Conservation (phyloP, 2,113 vertebrate species). For the Oreochromis aureus region DNA sequence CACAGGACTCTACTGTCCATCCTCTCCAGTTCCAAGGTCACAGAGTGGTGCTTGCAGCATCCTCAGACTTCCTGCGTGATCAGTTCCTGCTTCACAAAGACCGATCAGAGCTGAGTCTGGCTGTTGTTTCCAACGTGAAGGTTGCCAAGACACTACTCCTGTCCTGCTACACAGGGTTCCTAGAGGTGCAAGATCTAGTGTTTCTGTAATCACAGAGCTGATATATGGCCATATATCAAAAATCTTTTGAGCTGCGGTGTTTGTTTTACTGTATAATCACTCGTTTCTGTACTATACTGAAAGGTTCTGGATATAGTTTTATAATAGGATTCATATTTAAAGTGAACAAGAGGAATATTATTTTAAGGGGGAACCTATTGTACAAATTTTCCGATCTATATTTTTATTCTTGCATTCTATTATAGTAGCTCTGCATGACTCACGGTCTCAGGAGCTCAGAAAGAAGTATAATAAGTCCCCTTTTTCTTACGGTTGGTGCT, state of each 20-base stretch:
- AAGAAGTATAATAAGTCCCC: not conserved
- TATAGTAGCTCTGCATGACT: not conserved
- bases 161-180: slow-evolving; percentile 67
- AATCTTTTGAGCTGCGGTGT: not conserved
- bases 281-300: not conserved
- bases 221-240: not conserved
- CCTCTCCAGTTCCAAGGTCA: slow-evolving; percentile 56
- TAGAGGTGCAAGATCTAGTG: slow-evolving; percentile 39
- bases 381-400: not conserved
- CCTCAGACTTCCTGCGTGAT: slow-evolving; percentile 67
- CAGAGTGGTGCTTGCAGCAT: slow-evolving; percentile 66
- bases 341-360: not conserved
- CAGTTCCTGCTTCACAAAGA: slow-evolving; percentile 66
- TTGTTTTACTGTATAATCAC: not conserved
- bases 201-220: not conserved
- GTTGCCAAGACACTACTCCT: slow-evolving; percentile 58
- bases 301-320: not conserved
- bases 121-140: slow-evolving; percentile 46
- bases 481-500: not conserved
- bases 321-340: not conserved
- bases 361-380: not conserved
- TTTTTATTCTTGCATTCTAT: not conserved
- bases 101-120: slow-evolving; percentile 42
- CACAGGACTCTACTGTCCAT: not conserved
- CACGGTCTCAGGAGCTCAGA: not conserved